Percentiles rank a stretch among this genome's conserved stretches.
These are phyloP conservation scores for Pseudopipra pipra DNA, from an alignment of 2,113 vertebrate species.

Conservation along the genomic window DNA sequence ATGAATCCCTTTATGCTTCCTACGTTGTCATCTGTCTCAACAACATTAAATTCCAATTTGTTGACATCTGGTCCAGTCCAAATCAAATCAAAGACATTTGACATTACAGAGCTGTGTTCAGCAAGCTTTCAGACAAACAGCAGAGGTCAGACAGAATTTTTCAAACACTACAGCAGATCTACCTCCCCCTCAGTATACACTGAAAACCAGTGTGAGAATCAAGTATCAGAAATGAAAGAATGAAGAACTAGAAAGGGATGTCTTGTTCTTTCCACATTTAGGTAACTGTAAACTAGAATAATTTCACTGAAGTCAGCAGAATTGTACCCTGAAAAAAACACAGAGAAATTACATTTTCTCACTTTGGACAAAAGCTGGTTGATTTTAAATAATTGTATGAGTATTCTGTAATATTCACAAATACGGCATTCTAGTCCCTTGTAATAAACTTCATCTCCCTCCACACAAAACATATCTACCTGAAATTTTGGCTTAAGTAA, in stretches of 20 bases:
- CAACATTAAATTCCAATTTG: conserved; percentile 66
- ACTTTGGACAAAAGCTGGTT: background rate
- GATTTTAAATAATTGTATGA: background rate
- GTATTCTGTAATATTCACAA: background rate
- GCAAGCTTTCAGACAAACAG: conserved; percentile 18
- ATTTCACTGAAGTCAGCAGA: background rate
- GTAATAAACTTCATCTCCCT: background rate
- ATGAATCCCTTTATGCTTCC: conserved; percentile 63
- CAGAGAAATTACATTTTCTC: background rate
- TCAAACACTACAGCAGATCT: background rate
- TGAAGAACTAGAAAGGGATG: background rate
- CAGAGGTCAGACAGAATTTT: conserved; percentile 31
- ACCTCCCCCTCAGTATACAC: background rate
- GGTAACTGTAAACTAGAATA: background rate
- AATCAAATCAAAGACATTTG: conserved; percentile 69
- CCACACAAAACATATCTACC: background rate
- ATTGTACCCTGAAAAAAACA: background rate
- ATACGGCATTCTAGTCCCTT: background rate
- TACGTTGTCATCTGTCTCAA: conserved; percentile 64
- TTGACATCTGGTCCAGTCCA: conserved; percentile 62
- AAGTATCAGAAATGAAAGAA: background rate
- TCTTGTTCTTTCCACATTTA: background rate
- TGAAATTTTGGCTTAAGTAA: background rate
- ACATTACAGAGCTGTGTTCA: conserved; percentile 33
- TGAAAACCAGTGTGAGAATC: background rate